phyloP scores from a whole-genome alignment of 1,140 invertebrate species.

The Drosophila cardini region DNA sequence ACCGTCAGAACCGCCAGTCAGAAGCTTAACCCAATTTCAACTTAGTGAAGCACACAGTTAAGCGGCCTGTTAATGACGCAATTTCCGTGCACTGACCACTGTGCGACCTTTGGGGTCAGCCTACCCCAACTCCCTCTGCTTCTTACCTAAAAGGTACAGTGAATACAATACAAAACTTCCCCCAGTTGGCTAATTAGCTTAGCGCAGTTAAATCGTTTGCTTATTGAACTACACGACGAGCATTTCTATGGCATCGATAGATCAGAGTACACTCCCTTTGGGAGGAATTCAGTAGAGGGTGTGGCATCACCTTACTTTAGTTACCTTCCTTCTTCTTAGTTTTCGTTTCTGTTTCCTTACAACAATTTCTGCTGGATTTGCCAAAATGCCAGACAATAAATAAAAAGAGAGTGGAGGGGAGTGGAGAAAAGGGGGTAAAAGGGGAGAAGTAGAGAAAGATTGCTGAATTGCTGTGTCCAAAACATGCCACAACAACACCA shows the following conservation, averaged over 20 bases:
- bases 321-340: not conserved
- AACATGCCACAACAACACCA: slow-evolving; percentile 48
- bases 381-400: slow-evolving; percentile 51
- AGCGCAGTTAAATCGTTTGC: slow-evolving; percentile 51
- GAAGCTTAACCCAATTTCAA: slow-evolving; percentile 5
- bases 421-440: not conserved
- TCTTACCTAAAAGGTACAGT: not conserved
- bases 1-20: not conserved
- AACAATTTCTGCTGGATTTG: slow-evolving; percentile 17
- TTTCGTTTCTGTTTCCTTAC: not conserved
- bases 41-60: slow-evolving; percentile 26
- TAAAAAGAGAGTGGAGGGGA: slow-evolving; percentile 12
- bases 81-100: slow-evolving; percentile 50
- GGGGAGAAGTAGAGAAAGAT: slow-evolving; percentile 12
- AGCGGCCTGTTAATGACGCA: slow-evolving; percentile 53
- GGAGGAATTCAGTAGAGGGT: not conserved
- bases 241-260: slow-evolving; percentile 51
- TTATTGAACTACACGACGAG: slow-evolving; percentile 46
- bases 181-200: slow-evolving; percentile 50
- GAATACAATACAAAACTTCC: slow-evolving; percentile 8
- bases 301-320: not conserved
- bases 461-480: slow-evolving; percentile 31
- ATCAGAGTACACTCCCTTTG: not conserved
- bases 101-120: slow-evolving; percentile 48
- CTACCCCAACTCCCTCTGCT: not conserved